Base-by-base conservation (phyloP, 2,797 vertebrate species). In the Sternotherus odoratus region DNA sequence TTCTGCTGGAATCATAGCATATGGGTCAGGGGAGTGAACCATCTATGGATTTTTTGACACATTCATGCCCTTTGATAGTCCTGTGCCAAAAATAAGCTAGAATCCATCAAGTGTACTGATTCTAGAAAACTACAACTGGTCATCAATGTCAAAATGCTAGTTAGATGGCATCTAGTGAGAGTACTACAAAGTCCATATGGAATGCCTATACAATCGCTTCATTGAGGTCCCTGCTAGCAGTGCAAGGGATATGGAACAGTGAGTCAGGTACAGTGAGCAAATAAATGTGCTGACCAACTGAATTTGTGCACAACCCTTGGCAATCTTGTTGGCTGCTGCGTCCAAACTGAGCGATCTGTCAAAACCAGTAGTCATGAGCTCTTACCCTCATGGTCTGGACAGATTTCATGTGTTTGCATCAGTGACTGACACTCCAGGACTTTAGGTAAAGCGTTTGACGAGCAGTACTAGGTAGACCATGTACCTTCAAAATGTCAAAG, bases 171-270 rank as follows among this genome's bases (percentile, higher is more conserved):
- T 92, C 51, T 80, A 77, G 50, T 17, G 75, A 77, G 89, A 57
- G 51, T 84, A 49, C 51, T 85, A 75, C 17, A 69, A 2, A 1
- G 75, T 78, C 87, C 72, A 39, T 72, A 84, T 93, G 94, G 89
- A 82, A 51, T 0, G 0, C 30, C 12, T 83, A 53, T 79, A 74
- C 77, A 81, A 36, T 0, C 2, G 74, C 43, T 90, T 60, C 90
- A 51, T 83, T 83, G 90, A 83, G 88, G 87, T 24, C 54, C 63
- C 79, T 79, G 12, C 60, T 89, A 95, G 92, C 87, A 85, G 48
- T 23, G 30, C 60, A 92, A 85, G 78, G 78, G 78, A 39, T 57
- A 49, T 28, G 17, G 85, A 92, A 12, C 51, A 2, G 1, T 23
- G 12, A 57, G 84, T 90, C 87, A 77, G 75, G 82, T 63, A 33